phyloP scores from a whole-genome alignment of 2,113 vertebrate genomes.

The Hemiprocne comata region DNA sequence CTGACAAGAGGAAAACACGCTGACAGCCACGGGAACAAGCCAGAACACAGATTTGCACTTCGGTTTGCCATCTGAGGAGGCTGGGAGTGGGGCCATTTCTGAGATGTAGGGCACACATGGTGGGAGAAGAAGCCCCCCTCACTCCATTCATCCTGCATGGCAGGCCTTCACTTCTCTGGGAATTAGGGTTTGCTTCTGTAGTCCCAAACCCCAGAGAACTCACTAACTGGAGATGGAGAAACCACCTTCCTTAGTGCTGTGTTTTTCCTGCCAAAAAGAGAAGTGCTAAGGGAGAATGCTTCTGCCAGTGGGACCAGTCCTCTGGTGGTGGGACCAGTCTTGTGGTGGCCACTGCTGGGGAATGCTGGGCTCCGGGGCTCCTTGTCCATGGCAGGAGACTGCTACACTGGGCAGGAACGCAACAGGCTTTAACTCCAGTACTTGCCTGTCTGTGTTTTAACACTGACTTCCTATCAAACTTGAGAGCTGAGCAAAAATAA shows the following conservation, averaged over 20 bases:
- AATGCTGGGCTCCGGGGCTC: not conserved
- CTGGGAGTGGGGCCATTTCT: conserved; percentile 77
- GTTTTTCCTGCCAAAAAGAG: not conserved
- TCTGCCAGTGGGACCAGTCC: not conserved
- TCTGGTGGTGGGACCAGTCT: not conserved
- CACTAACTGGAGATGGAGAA: not conserved
- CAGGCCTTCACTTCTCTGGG: not conserved
- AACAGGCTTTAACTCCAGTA: not conserved
- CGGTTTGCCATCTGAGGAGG: conserved; percentile 78
- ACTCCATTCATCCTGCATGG: not conserved
- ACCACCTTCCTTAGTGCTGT: accelerated
- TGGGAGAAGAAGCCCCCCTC: conserved; percentile 14
- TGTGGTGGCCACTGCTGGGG: not conserved
- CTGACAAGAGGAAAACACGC: conserved; percentile 94
- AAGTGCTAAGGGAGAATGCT: accelerated
- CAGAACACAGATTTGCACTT: conserved; percentile 96
- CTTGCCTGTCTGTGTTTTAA: not conserved
- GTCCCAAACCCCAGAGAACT: not conserved
- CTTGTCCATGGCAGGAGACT: accelerated
- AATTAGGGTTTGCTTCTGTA: not conserved
- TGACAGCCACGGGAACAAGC: conserved; percentile 92
- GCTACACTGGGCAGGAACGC: accelerated
- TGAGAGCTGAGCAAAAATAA: conserved; percentile 63
- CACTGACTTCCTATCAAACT: conserved; percentile 36
- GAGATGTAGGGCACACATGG: conserved; percentile 71